Evolutionary conservation across 2,888 invertebrate species (phyloP).

Genomic region (Gnatocerus cornutus): DNA sequence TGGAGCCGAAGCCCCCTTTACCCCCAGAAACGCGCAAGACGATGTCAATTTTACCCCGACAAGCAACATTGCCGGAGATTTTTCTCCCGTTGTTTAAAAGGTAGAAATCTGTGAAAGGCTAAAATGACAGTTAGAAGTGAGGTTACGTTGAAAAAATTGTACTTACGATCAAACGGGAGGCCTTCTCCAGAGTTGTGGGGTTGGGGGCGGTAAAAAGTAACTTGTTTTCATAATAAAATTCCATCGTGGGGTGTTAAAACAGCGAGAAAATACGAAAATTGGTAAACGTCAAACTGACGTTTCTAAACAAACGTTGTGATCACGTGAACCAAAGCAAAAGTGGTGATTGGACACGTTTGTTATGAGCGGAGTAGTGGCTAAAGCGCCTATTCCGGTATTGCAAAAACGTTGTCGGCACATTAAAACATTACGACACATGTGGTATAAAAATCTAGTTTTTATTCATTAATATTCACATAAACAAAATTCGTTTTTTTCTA

Average conservation of each 20-base stretch:
- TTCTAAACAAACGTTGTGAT: background rate
- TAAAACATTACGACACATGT: too few relatives aligned
- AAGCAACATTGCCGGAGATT: slow-evolving; percentile 56
- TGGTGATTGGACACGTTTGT: too few relatives aligned
- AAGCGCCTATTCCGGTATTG: too few relatives aligned
- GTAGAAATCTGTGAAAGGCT: slow-evolving; percentile 62
- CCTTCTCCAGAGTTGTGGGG: background rate
- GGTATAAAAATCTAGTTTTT: too few relatives aligned
- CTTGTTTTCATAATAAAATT: slow-evolving; percentile 7
- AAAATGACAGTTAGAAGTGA: slow-evolving; percentile 9
- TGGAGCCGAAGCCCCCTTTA: slow-evolving; percentile 98
- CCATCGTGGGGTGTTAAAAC: background rate
- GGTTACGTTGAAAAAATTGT: slow-evolving; percentile 7
- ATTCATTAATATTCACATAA: background rate
- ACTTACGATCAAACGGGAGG: background rate
- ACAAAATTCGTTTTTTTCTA: too few relatives aligned
- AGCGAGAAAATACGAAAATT: background rate
- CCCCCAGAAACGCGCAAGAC: slow-evolving; percentile 82
- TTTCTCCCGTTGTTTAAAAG: slow-evolving; percentile 63
- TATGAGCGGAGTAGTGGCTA: too few relatives aligned
- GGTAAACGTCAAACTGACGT: background rate
- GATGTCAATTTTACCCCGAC: slow-evolving; percentile 72
- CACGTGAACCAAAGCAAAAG: too few relatives aligned
- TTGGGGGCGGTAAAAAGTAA: background rate
- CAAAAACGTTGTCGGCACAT: too few relatives aligned